Evolutionary conservation across 2,888 invertebrate genomes (phyloP), one percentile per base, ranked within the genome.

Genomic region (Hydropsyche betteni): DNA sequence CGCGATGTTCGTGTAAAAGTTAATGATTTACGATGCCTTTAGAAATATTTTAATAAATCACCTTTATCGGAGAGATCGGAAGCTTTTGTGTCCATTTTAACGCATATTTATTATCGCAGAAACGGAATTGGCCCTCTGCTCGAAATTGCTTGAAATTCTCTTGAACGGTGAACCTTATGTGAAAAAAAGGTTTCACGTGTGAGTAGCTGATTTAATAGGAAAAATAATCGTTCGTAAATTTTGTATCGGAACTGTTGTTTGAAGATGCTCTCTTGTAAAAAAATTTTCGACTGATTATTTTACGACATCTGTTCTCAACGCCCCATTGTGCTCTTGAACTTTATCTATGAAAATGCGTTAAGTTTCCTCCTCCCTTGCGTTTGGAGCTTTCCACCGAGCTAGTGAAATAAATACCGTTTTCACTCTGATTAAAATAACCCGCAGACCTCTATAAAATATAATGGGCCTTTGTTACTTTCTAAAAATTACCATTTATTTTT

Each of bases 21-120:
- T 75, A 38, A 53, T 71, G 71, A 75, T 75, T 75, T 75, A 75
- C 71, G 75, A 71, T 64, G 36, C 68, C 69, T 55, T 55, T 69
- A 69, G 75, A 73, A 76, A 73, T 68, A 73, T 76, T 76, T 73
- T 53, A 73, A 76, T 76, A 76, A 76, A 76, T 76, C 76, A 76
- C 53, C 76, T 69, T 73, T 76, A 76, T 76, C 76, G 73, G 44
- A 6, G 50, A 73, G 73, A 76, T 76, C 68, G 55, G 53, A 72
- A 58, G 72, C 72, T 38, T 72, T 72, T 72, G 72, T 72, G 69
- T 69, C 55, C 55, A 38, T 72, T 72, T 72, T 72, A 34, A 58
- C 58, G 72, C 72, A 61, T 72, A 61, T 58, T 72, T 72, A 58
- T 72, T 51, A 34, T 53, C 14, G 70, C 34, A 8, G 52, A 70